Evolutionary conservation across 2,797 vertebrate genomes (phyloP).

Genomic region (Phalloptychus januarius): DNA sequence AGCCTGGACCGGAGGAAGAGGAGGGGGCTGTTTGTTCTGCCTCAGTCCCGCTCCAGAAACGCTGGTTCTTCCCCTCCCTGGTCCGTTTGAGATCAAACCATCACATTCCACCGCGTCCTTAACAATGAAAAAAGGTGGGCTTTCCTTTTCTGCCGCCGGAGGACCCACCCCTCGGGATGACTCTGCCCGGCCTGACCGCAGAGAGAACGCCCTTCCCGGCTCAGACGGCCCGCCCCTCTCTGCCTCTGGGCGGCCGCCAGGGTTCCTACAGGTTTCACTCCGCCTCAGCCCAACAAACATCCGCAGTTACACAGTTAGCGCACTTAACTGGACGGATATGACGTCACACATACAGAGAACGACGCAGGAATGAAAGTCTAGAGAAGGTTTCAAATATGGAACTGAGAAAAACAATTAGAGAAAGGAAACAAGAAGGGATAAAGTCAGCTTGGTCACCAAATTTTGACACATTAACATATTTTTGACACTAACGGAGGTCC

Average conservation of each 20-base stretch:
- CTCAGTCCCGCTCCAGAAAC: conserved; percentile 31
- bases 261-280: not conserved
- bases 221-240: conserved; percentile 76
- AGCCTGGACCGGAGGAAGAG: conserved; percentile 21
- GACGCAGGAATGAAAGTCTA: not conserved
- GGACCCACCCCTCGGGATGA: conserved; percentile 81
- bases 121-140: conserved; percentile 86
- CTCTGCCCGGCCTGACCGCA: conserved; percentile 79
- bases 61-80: conserved; percentile 70
- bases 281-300: not conserved
- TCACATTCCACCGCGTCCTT: conserved; percentile 82
- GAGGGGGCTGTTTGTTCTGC: conserved; percentile 3
- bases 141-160: conserved; percentile 77
- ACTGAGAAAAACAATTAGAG: not conserved
- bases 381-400: not conserved
- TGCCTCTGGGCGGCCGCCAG: conserved; percentile 35
- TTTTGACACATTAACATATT: too few relatives aligned
- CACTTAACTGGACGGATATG: too few relatives aligned
- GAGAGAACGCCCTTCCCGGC: conserved; percentile 82
- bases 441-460: too few relatives aligned
- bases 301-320: too few relatives aligned
- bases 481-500: too few relatives aligned
- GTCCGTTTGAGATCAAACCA: conserved; percentile 78
- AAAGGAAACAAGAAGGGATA: too few relatives aligned
- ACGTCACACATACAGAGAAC: not conserved